Evolutionary conservation across 2,888 invertebrate species (phyloP), one percentile per base, ranked within the genome.

Genomic region (Ophion slaviceki): DNA sequence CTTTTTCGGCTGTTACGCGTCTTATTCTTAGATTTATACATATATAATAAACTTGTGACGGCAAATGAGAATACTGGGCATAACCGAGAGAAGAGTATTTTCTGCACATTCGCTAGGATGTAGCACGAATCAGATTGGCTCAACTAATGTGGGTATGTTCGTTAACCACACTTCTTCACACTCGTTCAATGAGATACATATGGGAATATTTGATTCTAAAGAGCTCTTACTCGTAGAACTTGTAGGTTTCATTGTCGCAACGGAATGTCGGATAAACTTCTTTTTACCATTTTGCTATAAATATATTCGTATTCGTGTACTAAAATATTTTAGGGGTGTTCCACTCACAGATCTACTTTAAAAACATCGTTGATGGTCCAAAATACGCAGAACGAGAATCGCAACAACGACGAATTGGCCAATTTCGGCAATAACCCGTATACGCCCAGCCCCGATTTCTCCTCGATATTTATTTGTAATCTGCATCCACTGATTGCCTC

Each of bases 401-500:
- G 80, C 57, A 66, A 64, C 61, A n/a, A 72, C 70, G 61, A 75
- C 68, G 89, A 90, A 92, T 90, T 91, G 88, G 88, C 90, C 90
- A 92, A 92, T 92, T 92, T 92, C 92, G 91, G 91, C 24, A 71
- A 76, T 81, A 81, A 78, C 70, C 61, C 78, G 11, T 61, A 89
- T 70, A 85, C 71, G 72, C 77, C 83, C 79, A 77, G 68, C 74
- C 82, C 40, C 53, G 36, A 67, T 40, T 80, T 86, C 71, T 88
- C 82, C 89, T 86, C 87, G 89, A 90, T 89, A 90, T 91, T 91
- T 92, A 92, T 92, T 91, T 90, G 91, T 91, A 92, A 92, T 92
- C 90, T 91, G 89, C 88, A 87, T 85, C 86, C 88, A 87, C 89
- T 89, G 91, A 93, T 93, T 92, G 92, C 90, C 90, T 88, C 90